These are phyloP conservation scores for Maniola hyperantus DNA, from an alignment of 2,888 invertebrate genomes.

Conservation along the genomic window DNA sequence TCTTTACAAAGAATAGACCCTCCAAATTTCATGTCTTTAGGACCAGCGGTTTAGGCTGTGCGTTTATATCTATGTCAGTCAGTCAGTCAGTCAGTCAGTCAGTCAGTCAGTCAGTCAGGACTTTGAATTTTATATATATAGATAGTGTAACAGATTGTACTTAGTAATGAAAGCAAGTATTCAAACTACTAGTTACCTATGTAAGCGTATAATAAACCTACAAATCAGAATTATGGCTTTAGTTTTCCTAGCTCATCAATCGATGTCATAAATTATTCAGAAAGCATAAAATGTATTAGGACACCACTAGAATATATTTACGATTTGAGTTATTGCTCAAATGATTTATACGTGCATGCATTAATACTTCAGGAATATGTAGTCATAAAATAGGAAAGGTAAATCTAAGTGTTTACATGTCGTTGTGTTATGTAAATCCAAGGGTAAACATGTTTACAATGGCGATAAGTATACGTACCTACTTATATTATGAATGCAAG, in stretches of 20 bases:
- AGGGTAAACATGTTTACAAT: no score
- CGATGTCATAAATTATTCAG: constrained; percentile 18
- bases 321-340: constrained; percentile 3
- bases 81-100: no score
- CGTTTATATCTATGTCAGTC: no score
- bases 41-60: no score
- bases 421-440: no score
- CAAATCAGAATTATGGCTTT: constrained; percentile 11
- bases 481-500: background rate
- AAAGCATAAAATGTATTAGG: constrained; percentile 22
- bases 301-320: constrained; percentile 6
- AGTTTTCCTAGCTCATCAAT: constrained; percentile 13
- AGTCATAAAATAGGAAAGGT: background rate
- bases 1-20: no score
- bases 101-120: no score
- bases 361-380: background rate
- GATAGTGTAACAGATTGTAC: background rate
- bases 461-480: no score
- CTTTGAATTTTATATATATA: no score
- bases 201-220: constrained; percentile 2
- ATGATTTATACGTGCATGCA: background rate
- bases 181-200: background rate
- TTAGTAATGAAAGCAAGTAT: background rate
- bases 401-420: background rate
- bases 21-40: no score